Conservation (phyloP, 2,797 vertebrate species). For the Eurystomus glaucurus region DNA sequence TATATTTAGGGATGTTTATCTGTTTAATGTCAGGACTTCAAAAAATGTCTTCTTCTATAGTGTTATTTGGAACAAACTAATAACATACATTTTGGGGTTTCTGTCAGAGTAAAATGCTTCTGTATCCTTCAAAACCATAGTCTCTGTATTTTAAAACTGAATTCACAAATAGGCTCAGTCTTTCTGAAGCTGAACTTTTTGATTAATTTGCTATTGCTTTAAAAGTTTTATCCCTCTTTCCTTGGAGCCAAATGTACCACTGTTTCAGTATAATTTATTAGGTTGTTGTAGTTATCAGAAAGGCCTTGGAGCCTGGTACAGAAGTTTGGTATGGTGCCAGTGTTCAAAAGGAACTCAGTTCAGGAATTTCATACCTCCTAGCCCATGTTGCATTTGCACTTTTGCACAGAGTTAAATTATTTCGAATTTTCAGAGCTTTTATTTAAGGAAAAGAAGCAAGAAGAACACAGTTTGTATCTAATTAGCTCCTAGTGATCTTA, state of each 20-base stretch:
- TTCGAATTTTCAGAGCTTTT: background rate
- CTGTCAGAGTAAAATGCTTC: background rate
- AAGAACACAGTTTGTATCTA: background rate
- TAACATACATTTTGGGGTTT: background rate
- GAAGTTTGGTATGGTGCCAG: background rate
- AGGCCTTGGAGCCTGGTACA: background rate
- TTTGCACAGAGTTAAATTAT: background rate
- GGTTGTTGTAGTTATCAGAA: background rate
- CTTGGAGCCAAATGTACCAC: background rate
- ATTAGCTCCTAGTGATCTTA: background rate
- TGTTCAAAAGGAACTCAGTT: background rate
- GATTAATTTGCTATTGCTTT: conserved; percentile 1
- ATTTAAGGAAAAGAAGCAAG: background rate
- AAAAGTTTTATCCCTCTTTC: background rate
- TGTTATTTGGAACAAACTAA: background rate
- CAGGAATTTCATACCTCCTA: background rate
- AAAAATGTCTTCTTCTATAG: background rate
- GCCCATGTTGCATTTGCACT: background rate
- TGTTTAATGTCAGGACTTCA: background rate
- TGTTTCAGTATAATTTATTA: background rate
- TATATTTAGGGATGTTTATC: background rate
- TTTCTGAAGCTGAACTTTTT: background rate
- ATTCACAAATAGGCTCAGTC: background rate
- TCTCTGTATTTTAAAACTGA: background rate
- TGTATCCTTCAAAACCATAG: background rate